Percentiles rank a stretch among this genome's conserved stretches.
These are phyloP conservation scores for Pelusios castaneus DNA, from an alignment of 2,113 vertebrate species.

Conservation along the genomic window DNA sequence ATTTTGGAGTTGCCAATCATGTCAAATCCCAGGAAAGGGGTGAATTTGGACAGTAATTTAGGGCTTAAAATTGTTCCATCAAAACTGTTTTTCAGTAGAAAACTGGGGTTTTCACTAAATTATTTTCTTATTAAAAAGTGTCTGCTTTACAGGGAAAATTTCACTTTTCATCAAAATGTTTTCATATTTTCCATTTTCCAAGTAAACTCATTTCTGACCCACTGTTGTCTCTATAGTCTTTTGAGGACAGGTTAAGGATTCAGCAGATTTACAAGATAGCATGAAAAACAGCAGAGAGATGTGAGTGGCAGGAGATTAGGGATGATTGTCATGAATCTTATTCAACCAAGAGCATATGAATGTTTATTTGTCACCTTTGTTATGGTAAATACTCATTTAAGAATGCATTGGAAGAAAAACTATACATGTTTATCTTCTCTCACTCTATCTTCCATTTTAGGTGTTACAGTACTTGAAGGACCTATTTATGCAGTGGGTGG, in stretches of 20 bases:
- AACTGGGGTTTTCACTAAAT: not conserved
- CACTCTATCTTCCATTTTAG: conserved; percentile 60
- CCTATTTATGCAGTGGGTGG: conserved; percentile 86
- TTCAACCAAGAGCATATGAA: not conserved
- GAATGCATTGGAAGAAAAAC: not conserved
- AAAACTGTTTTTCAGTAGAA: not conserved
- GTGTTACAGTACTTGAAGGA: conserved; percentile 84
- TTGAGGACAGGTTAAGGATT: not conserved
- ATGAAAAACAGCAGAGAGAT: not conserved
- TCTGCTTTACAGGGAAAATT: not conserved
- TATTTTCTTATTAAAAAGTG: not conserved
- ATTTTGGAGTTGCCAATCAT: not conserved
- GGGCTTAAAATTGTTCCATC: not conserved
- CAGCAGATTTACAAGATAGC: not conserved
- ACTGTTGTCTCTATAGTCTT: not conserved
- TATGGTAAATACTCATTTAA: not conserved
- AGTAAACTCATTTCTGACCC: not conserved
- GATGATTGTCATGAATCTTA: not conserved
- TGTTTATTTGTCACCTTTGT: not conserved
- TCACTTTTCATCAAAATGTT: not conserved
- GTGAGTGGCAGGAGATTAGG: not conserved
- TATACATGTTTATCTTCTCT: conserved; percentile 20
- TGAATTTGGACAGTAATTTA: not conserved
- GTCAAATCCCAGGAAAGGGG: not conserved
- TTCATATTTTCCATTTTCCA: not conserved